phyloP scores from a whole-genome alignment of 2,113 vertebrate genomes.

The Larimichthys crocea region DNA sequence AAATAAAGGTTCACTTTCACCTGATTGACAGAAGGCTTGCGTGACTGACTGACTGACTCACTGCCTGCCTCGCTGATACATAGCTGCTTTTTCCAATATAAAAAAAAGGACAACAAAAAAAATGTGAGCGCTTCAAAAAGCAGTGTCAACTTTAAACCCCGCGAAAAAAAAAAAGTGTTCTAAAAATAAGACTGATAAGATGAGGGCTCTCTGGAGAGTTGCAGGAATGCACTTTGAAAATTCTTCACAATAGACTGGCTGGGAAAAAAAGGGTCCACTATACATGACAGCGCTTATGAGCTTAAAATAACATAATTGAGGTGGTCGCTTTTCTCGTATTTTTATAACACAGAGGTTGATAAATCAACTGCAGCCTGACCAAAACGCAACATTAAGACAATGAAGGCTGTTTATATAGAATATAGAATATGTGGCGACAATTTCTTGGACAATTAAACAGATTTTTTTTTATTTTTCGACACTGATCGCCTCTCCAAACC shows the following conservation, averaged over 20 bases:
- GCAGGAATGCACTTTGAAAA: constrained; percentile 70
- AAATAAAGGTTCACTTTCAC: constrained; percentile 64
- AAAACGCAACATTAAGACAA: neutral
- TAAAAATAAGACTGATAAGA: constrained; percentile 64
- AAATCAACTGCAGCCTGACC: neutral
- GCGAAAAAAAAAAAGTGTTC: constrained; percentile 5
- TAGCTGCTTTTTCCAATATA: neutral
- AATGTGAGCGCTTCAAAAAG: constrained; percentile 27
- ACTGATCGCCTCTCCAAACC: neutral
- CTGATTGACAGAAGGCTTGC: constrained; percentile 46
- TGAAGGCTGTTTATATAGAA: neutral
- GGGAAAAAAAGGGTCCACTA: constrained; percentile 37
- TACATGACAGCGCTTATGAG: constrained; percentile 33
- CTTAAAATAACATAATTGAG: constrained; percentile 38
- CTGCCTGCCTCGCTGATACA: constrained; percentile 30
- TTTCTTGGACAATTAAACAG: neutral
- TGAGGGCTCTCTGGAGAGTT: constrained; percentile 66
- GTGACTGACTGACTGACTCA: constrained; percentile 49
- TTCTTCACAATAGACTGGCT: constrained; percentile 27
- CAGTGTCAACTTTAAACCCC: constrained; percentile 57
- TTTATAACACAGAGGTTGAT: neutral
- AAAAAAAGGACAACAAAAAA: neutral
- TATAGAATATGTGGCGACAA: neutral
- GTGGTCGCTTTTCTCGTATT: neutral
- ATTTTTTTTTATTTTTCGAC: neutral